Base-by-base conservation (phyloP, 1,140 invertebrate species). In the Drosophila baimaii region DNA sequence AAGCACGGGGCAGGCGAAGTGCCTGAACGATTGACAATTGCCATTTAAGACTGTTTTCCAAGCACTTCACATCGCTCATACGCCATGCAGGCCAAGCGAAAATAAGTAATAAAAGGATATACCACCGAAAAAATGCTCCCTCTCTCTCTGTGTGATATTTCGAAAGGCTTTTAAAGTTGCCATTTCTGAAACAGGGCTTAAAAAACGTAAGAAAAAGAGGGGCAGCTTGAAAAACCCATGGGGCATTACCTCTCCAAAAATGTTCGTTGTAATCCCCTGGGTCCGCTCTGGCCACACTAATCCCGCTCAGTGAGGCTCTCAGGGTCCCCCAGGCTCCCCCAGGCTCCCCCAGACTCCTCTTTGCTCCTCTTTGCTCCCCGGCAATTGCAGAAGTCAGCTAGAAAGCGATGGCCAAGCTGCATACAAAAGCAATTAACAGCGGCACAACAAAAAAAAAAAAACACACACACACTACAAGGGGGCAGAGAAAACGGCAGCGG, bases 401-500 rank as follows among this genome's bases (percentile, higher is more conserved):
- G 13, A 61, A 54, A 39, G 37, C 33, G 13, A 19, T 31, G 47
- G 31, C 29, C 59, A 51, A 52, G 43, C 37, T 57, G 78, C 77
- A 74, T 59, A 78, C 69, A 86, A 79, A 86, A 85, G 79, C 82
- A 86, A 86, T 88, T 82, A 86, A 79, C 54, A 64, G 63, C 19
- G 61, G 37, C 52, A 25, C 63, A 69, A 62, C 78, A 59, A 43
- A 46, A n/a, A n/a, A n/a, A n/a, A n/a, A n/a, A n/a, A n/a, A n/a
- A n/a, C n/a, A n/a, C n/a, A n/a, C n/a, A n/a, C n/a, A 23, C 41
- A 27, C 19, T 19, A 7, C 31, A 21, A 25, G 7, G 19, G 1
- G 63, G 0, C 3, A 15, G 12, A 46, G 5, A 15, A 2, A 59
- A 23, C 9, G 23, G 10, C 8, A 5, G 15, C 35, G 44, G 25